phyloP scores from a whole-genome alignment of 2,797 vertebrate genomes.

The Meriones psammophilus region DNA sequence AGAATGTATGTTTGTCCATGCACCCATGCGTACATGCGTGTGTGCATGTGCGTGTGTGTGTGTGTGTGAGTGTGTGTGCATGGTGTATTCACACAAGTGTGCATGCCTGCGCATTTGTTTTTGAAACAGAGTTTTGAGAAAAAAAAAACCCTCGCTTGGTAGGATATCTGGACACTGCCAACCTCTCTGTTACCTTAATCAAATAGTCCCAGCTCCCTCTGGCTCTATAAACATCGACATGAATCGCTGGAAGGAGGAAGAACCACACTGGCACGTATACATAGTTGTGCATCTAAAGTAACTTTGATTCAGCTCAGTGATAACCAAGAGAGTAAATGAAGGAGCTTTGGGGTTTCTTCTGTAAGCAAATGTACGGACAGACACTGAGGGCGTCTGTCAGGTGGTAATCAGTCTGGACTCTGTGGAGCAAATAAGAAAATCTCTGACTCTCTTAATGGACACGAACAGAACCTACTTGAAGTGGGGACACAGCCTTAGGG shows the following conservation, averaged over 20 bases:
- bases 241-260: conserved; percentile 35
- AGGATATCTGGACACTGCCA: conserved; percentile 59
- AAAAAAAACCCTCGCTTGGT: conserved; percentile 5
- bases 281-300: background rate
- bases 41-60: too few species aligned
- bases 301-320: conserved; percentile 16
- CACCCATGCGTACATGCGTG: too few species aligned
- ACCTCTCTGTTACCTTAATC: conserved; percentile 38
- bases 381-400: background rate
- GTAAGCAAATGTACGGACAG: conserved; percentile 24
- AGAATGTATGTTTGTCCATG: background rate
- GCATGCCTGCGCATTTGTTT: background rate
- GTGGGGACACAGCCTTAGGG: background rate
- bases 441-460: background rate
- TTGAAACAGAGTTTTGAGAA: conserved; percentile 52
- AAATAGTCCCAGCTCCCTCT: conserved; percentile 66
- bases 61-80: too few species aligned
- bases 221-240: conserved; percentile 65
- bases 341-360: background rate
- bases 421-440: background rate
- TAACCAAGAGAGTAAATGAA: background rate
- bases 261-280: background rate
- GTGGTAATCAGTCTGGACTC: background rate
- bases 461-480: too few species aligned
- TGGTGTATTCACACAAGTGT: too few species aligned